Base-by-base conservation (phyloP, 1,140 invertebrate genomes). In the Caenorhabditis latens region DNA sequence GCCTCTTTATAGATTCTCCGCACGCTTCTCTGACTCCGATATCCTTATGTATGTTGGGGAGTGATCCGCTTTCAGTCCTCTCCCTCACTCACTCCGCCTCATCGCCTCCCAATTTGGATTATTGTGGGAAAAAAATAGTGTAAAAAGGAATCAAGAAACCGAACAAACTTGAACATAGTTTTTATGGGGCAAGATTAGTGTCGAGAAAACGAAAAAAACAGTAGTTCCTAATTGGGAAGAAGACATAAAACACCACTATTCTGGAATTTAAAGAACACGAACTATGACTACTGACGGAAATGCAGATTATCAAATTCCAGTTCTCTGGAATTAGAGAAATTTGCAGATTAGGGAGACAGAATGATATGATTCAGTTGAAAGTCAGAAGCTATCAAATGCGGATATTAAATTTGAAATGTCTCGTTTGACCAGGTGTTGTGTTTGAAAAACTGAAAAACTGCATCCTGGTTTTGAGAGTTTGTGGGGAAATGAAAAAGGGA, bases 21-120 rank as follows among this genome's bases (percentile, higher is more conserved):
- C 71, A 79, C 71, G 71, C 71, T 79, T 79, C 46, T 79, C 71
- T 79, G 71, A 79, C 71, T 79, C 71, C 71, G 71, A 79, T 79
- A 79, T 79, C 71, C 71, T 79, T 79, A 42, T 79, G 71, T 79
- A 79, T 79, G 43, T 79, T 79, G 46, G 71, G 32, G 71, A 79
- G 46, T 79, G 71, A 79, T 79, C 71, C 71, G 71, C 71, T 79
- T 79, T 79, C 71, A 53, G 71, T 79, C 65, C 65, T 71, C 58
- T 61, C 58, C 46, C 65, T 46, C 46, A 24, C 67, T n/a, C 46
- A 53, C 71, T 79, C 43, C 46, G 71, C 71, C 71, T 79, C 71
- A 79, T 79, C 71, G 71, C 71, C 53, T 50, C 71, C 46, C 71
- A 79, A 79, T 79, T 79, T 79, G 71, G 71, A 79, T 50, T 79